Conservation (phyloP, 1,140 invertebrate genomes). For the Epicauta chinensis region DNA sequence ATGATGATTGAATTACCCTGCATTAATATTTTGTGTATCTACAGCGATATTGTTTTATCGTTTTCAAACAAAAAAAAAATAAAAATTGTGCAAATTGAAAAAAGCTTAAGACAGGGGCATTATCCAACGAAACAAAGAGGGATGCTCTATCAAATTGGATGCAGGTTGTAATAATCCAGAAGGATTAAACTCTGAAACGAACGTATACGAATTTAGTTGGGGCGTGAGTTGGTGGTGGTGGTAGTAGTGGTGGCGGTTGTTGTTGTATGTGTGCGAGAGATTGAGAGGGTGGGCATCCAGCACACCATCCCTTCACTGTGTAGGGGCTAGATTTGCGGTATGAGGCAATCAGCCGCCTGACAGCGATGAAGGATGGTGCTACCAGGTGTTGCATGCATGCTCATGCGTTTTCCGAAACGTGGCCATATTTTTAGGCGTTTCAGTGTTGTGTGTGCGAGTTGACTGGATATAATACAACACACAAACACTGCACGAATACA, state of each 20-base stretch:
- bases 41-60: too few species aligned
- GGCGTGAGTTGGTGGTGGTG: background rate
- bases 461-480: too few species aligned
- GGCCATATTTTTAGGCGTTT: slow-evolving; percentile 7
- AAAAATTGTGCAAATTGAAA: too few species aligned
- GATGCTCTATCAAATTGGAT: slow-evolving; percentile 12
- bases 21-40: too few species aligned
- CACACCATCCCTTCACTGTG: slow-evolving; percentile 5
- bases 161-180: slow-evolving; percentile 15
- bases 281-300: background rate
- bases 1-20: slow-evolving; percentile 2
- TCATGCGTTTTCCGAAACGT: slow-evolving; percentile 15
- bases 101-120: too few species aligned
- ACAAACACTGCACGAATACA: too few species aligned
- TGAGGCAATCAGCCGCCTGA: slow-evolving; percentile 30
- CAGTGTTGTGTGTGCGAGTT: too few species aligned
- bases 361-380: slow-evolving; percentile 29
- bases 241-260: background rate
- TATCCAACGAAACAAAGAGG: too few species aligned
- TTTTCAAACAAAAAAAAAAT: too few species aligned
- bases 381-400: slow-evolving; percentile 33
- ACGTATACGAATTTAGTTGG: slow-evolving; percentile 14
- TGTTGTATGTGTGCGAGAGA: background rate
- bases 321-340: slow-evolving; percentile 31
- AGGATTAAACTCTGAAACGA: slow-evolving; percentile 15